A percentile compares a stretch with the other conserved stretches of the same genome.
These are phyloP conservation scores for Chlorospingus flavigularis DNA, from an alignment of 2,797 vertebrate genomes.

Conservation along the genomic window DNA sequence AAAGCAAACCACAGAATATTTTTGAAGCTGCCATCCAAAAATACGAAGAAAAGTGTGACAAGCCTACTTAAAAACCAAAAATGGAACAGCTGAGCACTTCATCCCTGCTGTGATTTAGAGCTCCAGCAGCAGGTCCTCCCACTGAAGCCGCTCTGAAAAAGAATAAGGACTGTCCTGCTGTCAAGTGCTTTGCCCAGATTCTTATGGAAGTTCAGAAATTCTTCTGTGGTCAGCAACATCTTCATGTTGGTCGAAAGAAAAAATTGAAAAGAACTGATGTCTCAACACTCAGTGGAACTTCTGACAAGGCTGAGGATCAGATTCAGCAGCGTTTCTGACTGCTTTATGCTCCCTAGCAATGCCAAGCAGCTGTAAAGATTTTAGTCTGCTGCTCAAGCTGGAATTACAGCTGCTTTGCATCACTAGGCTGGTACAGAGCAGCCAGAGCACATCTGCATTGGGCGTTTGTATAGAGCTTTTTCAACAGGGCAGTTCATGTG, in stretches of 20 bases:
- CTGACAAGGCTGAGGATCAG: neutral
- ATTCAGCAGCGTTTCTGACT: neutral
- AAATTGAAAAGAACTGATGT: neutral
- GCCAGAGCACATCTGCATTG: neutral
- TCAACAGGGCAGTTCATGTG: neutral
- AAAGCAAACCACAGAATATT: slow-evolving; percentile 40
- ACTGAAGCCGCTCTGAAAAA: neutral
- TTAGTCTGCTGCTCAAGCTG: neutral
- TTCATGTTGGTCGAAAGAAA: slow-evolving; percentile 8
- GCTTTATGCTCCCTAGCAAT: neutral
- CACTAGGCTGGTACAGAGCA: neutral
- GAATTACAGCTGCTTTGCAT: slow-evolving; percentile 23
- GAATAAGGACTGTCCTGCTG: too few species aligned
- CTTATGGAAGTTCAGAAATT: slow-evolving; percentile 34
- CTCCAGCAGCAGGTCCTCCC: neutral
- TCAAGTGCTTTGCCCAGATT: neutral
- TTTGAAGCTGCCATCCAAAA: slow-evolving; percentile 43
- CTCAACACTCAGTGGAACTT: slow-evolving; percentile 11
- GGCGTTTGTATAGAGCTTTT: neutral
- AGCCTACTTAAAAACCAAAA: slow-evolving; percentile 46
- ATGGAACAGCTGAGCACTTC: slow-evolving; percentile 37
- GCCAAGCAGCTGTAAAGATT: slow-evolving; percentile 21
- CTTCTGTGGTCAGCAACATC: slow-evolving; percentile 35
- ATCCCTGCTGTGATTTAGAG: slow-evolving; percentile 32
- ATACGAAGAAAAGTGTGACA: slow-evolving; percentile 45